phyloP scores from a whole-genome alignment of 64 coral and sea anemone genomes.

The Acropora tenuis region DNA sequence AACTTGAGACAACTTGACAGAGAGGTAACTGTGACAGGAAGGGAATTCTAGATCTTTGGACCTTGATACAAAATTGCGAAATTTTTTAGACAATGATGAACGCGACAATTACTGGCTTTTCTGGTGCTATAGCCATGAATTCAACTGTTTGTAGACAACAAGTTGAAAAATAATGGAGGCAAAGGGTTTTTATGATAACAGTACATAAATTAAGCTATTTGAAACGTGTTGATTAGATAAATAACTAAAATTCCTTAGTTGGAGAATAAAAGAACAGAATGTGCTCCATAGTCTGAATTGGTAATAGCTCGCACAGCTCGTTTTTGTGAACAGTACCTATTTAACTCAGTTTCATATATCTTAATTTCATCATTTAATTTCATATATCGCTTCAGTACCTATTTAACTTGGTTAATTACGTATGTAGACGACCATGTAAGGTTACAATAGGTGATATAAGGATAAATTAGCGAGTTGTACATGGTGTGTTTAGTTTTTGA shows the following conservation, averaged over 20 bases:
- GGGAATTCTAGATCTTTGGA: constrained; percentile 31
- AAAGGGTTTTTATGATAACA: background rate
- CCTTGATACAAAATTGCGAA: background rate
- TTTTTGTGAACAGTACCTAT: constrained; percentile 1
- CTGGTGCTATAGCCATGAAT: background rate
- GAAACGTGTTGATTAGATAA: constrained; percentile 17
- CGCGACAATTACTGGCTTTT: background rate
- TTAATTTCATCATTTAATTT: too few relatives aligned
- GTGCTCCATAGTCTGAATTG: constrained; percentile 23
- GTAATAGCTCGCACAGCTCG: constrained; percentile 43
- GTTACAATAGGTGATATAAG: too few relatives aligned
- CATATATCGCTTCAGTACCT: too few relatives aligned
- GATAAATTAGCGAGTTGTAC: too few relatives aligned
- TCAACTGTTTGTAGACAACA: background rate
- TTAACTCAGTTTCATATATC: too few relatives aligned
- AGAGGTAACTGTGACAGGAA: constrained; percentile 15
- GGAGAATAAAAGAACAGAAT: background rate
- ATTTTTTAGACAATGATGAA: background rate
- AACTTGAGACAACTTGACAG: background rate
- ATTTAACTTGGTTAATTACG: too few relatives aligned
- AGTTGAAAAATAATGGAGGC: background rate
- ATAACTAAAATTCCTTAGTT: background rate
- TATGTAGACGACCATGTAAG: too few relatives aligned
- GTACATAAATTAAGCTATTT: constrained; percentile 36
- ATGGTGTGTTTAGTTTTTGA: too few relatives aligned